Conservation (phyloP, 2,888 invertebrate genomes). For the Lagria hirta region DNA sequence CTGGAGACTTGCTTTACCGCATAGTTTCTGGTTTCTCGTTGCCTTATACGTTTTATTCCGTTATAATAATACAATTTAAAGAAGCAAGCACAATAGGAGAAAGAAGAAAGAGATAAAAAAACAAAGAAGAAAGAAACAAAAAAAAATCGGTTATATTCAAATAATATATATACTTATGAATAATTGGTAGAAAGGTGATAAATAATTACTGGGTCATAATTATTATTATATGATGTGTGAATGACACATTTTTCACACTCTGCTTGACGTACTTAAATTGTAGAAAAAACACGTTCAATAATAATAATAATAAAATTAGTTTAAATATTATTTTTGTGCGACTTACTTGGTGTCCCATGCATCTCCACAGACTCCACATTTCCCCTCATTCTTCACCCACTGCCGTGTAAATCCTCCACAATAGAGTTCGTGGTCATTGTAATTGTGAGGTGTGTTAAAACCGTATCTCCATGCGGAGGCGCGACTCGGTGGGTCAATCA, state of each 20-base stretch:
- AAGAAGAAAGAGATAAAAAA: neutral
- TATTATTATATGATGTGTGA: too few relatives aligned
- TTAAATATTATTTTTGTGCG: too few relatives aligned
- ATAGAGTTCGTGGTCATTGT: constrained; percentile 85
- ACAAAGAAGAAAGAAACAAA: neutral
- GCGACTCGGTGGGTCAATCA: constrained; percentile 83
- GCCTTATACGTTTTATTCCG: too few relatives aligned
- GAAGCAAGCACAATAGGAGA: too few relatives aligned
- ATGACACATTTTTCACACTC: too few relatives aligned
- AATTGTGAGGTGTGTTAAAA: constrained; percentile 84
- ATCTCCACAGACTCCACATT: constrained; percentile 86
- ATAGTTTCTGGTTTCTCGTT: too few relatives aligned
- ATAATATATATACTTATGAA: neutral
- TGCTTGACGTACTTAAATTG: too few relatives aligned
- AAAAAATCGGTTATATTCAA: constrained; percentile 1
- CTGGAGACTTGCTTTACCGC: too few relatives aligned
- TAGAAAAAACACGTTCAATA: too few relatives aligned
- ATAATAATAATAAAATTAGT: too few relatives aligned
- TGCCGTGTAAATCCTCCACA: constrained; percentile 86
- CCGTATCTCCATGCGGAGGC: constrained; percentile 89
- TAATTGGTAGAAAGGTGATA: neutral
- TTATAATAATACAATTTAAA: too few relatives aligned
- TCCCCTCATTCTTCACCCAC: constrained; percentile 78
- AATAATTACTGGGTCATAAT: neutral
- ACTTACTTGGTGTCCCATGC: constrained; percentile 68